Conservation (phyloP, 2,113 vertebrate species). For the Xiphophorus maculatus region DNA sequence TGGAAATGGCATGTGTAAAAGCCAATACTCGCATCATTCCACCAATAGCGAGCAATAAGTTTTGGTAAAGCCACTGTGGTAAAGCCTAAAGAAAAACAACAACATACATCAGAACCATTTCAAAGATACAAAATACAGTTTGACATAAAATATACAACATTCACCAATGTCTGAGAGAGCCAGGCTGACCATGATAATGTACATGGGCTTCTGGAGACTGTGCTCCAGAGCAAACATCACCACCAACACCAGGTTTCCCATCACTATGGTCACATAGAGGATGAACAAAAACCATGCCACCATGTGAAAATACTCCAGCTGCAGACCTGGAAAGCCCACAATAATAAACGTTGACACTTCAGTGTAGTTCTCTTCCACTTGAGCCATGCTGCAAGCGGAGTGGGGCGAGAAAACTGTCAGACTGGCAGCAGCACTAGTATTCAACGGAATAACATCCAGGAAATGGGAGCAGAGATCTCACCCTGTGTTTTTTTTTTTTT, state of each 20-base stretch:
- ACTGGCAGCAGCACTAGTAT: too few species aligned
- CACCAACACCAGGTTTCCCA: constrained; percentile 54
- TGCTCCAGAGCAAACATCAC: constrained; percentile 45
- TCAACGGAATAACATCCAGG: background rate
- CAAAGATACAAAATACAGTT: background rate
- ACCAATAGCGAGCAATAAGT: constrained; percentile 60
- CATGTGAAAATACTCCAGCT: constrained; percentile 35
- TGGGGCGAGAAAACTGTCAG: background rate
- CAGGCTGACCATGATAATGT: constrained; percentile 66
- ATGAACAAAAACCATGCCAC: constrained; percentile 41
- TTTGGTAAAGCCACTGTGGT: constrained; percentile 61
- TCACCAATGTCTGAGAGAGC: constrained; percentile 58
- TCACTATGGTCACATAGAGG: constrained; percentile 47
- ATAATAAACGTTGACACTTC: constrained; percentile 52
- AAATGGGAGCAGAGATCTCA: background rate
- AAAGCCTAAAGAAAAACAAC: constrained; percentile 22
- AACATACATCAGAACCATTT: background rate
- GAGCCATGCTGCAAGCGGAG: constrained; percentile 41
- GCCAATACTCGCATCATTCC: constrained; percentile 46
- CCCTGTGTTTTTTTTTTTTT: accelerated
- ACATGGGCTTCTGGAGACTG: constrained; percentile 67
- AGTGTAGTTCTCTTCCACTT: constrained; percentile 22
- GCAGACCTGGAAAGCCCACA: constrained; percentile 57
- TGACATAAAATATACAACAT: background rate
- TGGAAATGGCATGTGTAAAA: constrained; percentile 60